Percentiles rank a stretch among this genome's conserved stretches.
phyloP scores from a whole-genome alignment of 2,113 vertebrate species.

The Sturnus vulgaris region DNA sequence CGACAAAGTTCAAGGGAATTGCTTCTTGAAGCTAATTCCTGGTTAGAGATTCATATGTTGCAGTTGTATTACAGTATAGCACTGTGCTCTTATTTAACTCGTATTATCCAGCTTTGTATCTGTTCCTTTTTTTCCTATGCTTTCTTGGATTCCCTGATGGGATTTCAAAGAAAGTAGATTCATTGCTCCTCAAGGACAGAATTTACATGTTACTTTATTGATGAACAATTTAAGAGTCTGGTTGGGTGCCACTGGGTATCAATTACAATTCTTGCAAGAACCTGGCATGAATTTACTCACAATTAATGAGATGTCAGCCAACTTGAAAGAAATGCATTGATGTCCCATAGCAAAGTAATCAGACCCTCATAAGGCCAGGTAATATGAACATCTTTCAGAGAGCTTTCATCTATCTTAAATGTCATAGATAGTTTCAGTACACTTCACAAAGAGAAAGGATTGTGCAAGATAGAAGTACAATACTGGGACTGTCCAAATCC shows the following conservation, averaged over 20 bases:
- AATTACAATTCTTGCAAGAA: conserved; percentile 59
- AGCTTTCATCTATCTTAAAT: conserved; percentile 58
- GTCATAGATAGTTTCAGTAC: neutral
- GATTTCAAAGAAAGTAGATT: neutral
- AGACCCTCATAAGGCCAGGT: conserved; percentile 57
- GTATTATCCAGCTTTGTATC: neutral
- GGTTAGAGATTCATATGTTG: neutral
- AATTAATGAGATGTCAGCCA: conserved; percentile 71
- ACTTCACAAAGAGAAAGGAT: conserved; percentile 31
- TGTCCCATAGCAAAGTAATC: conserved; percentile 74
- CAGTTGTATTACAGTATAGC: neutral
- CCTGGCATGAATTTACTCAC: conserved; percentile 61
- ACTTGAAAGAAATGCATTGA: conserved; percentile 70
- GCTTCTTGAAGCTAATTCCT: neutral
- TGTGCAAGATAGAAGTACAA: neutral
- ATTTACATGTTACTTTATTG: conserved; percentile 69
- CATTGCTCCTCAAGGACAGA: conserved; percentile 52
- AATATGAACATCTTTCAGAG: conserved; percentile 68
- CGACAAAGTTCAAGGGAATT: neutral
- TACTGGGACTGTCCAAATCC: neutral
- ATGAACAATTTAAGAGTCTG: conserved; percentile 63
- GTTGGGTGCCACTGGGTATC: conserved; percentile 56
- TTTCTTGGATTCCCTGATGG: neutral
- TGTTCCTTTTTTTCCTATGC: neutral
- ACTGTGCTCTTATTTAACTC: neutral